Conservation (phyloP, 2,888 invertebrate species). For the Latrodectus elegans region DNA sequence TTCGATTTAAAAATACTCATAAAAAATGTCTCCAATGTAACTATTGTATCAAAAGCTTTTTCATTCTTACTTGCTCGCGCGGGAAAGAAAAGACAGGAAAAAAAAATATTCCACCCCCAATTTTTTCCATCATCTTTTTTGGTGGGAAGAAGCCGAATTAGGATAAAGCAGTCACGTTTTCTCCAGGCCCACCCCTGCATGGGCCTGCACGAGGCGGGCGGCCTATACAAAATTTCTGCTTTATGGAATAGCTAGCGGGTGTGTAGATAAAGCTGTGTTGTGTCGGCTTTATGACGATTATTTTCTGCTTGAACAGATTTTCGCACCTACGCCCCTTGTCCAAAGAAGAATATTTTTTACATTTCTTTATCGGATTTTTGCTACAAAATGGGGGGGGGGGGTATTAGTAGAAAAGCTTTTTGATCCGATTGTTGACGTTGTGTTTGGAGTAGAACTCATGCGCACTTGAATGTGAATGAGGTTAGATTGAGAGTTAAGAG, state of each 20-base stretch:
- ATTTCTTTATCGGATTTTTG: conserved; percentile 11
- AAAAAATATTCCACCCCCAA: conserved; percentile 35
- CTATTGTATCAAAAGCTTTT: conserved; percentile 64
- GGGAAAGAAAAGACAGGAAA: conserved; percentile 4
- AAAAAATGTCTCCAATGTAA: conserved; percentile 24
- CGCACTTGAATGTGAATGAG: conserved; percentile 33
- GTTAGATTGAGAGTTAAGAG: neutral
- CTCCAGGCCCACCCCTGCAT: conserved; percentile 1
- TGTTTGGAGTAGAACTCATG: conserved; percentile 26
- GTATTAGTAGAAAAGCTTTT: neutral
- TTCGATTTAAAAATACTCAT: neutral
- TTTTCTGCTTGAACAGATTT: conserved; percentile 38
- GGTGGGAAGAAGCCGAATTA: neutral
- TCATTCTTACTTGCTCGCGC: conserved; percentile 30
- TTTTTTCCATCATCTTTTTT: conserved; percentile 8
- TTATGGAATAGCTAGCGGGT: conserved; percentile 8
- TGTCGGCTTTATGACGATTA: conserved; percentile 52
- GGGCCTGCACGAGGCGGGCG: neutral
- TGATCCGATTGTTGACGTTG: conserved; percentile 26
- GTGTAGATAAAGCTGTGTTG: conserved; percentile 36
- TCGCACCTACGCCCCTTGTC: conserved; percentile 35
- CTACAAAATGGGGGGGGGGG: neutral
- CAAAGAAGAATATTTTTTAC: neutral
- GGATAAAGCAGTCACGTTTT: conserved; percentile 33
- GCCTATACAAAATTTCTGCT: conserved; percentile 18